Evolutionary conservation across 2,888 invertebrate genomes (phyloP), one percentile per base, ranked within the genome.

Genomic region (Cyclophora albipunctata): DNA sequence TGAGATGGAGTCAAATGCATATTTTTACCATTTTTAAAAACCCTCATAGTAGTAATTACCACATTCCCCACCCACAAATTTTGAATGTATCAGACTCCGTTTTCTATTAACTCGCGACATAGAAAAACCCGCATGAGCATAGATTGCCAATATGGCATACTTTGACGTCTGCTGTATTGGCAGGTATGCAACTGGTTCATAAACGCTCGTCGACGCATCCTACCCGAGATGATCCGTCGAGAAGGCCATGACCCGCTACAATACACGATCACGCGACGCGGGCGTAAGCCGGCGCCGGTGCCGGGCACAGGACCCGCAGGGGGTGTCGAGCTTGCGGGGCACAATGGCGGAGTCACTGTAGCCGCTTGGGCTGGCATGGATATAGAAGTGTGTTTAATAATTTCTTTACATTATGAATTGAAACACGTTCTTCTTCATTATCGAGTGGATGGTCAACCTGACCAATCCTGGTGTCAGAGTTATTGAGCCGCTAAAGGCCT

Each of bases 101-200:
- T 20, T 20, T 20, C 20, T 20, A 20, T 1, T n/a, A n/a, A n/a
- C n/a, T n/a, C 20, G 20, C 20, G 20, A 20, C 20, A 20, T 20
- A 20, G 20, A 20, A 20, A 20, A 20, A 20, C 20, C 20, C 20
- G 20, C 20, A 20, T n/a, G n/a, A n/a, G n/a, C n/a, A 20, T 20
- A 20, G 20, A 20, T 20, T 20, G 20, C 20, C 20, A 20, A 20
- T 2, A 20, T 20, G 1, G 5, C 0, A 20, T 43, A 33, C n/a
- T 34, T 7, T 34, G 34, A 42, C 42, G 3, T 46, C 7, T 46
- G 35, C 1, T 45, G 45, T 34, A 5, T 20, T 20, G 20, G 7
- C 51, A 91, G 91, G 91, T 97, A 0, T 97, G 97, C 88, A 98
- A 98, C 81, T 98, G 97, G 97, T 98, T 97, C 72, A 98, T 98